These are phyloP conservation scores for Cyanistes caeruleus DNA, from an alignment of 2,113 vertebrate species.

Conservation along the genomic window DNA sequence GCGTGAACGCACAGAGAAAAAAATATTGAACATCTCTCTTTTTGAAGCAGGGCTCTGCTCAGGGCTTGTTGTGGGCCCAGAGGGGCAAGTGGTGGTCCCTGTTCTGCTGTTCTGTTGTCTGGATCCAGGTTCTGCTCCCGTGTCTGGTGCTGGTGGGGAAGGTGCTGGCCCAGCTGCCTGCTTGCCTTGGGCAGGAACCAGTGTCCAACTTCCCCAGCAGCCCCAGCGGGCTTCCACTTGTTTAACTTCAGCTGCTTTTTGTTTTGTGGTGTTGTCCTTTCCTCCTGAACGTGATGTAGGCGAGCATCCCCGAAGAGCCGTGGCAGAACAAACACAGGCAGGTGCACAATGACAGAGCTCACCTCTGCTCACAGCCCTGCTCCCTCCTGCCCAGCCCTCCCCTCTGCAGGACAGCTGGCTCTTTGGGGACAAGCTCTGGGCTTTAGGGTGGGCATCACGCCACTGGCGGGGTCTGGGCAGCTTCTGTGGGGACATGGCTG, in stretches of 20 bases:
- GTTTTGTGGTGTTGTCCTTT: constrained; percentile 15
- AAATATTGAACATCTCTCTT: neutral
- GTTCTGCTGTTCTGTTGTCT: neutral
- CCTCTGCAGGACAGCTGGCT: neutral
- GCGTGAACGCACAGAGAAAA: neutral
- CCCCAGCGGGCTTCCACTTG: neutral
- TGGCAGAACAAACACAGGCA: constrained; percentile 2
- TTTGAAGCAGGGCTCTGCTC: neutral
- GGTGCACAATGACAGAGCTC: constrained; percentile 20
- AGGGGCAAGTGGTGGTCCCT: fast-evolving
- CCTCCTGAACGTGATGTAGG: neutral
- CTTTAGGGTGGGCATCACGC: fast-evolving
- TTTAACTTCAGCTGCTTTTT: constrained; percentile 36
- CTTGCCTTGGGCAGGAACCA: neutral
- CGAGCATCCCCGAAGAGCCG: neutral
- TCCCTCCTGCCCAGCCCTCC: neutral
- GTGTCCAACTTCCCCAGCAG: neutral
- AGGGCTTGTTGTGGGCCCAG: neutral
- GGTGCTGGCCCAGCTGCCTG: neutral
- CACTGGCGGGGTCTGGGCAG: fast-evolving
- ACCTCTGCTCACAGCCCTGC: neutral
- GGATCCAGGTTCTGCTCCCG: fast-evolving
- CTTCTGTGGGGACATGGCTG: neutral
- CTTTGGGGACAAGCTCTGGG: neutral
- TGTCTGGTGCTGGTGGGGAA: fast-evolving